Base-by-base conservation (phyloP, 2,113 vertebrate species). In the Melozone crissalis region DNA sequence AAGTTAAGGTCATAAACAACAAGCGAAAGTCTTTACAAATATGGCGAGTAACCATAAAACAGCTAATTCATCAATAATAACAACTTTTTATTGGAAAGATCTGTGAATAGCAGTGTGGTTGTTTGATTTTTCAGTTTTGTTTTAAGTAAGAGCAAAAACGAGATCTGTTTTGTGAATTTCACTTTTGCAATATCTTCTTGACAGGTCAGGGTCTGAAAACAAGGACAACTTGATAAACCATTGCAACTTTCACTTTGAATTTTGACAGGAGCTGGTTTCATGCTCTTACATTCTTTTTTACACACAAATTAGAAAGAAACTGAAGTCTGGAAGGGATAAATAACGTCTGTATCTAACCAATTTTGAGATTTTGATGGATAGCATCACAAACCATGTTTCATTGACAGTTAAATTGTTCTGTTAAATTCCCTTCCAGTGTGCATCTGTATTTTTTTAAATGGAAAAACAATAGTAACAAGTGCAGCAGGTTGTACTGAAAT, bases 201-300 rank as follows among this genome's bases (percentile, higher is more conserved):
- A 37, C 11, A 62, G 39, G 2, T 61, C 55, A 61, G 46, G 74
- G 41, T 74, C 76, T 84, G 95, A 97, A 95, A 95, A 39, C 82
- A 96, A 95, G 86, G 75, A 65, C 75, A 94, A 80, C 76, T 94
- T 96, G 93, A 96, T 89, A 93, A 85, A 59, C 52, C 85, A 63
- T 96, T 95, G 93, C 89, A 94, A 82, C 67, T 84, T 95, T 52
- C 44, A 81, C 71, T 95, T 87, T 93, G 80, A 69, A 52, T 71
- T 63, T 58, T 78, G 85, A 62, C 35, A 43, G 35, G 28, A 85
- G 65, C 57, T 51, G 24, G 15, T 52, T 80, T 97, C 35, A 62
- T 63, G 61, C 79, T 94, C 46, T 95, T 95, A 74, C 35, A 22
- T 61, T n/a, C 49, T 16, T 71, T 77, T 51, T 61, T 54, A 61